Conservation (phyloP, 1,140 invertebrate species). For the Phortica variegata region DNA sequence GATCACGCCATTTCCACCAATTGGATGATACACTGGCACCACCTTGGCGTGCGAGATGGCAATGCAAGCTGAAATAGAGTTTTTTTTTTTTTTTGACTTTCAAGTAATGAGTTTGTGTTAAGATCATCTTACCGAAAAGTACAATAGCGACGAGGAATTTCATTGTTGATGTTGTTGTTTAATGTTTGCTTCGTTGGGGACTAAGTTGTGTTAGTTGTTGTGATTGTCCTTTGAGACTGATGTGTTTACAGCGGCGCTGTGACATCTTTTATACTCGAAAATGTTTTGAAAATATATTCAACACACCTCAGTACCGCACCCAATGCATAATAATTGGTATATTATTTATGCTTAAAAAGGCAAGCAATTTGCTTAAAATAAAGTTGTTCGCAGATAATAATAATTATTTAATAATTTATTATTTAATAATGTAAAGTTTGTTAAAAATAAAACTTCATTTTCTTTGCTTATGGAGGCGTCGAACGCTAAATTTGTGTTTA, state of each 20-base stretch:
- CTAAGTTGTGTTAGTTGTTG: constrained; percentile 12
- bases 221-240: no score
- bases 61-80: constrained; percentile 17
- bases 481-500: no score
- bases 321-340: no score
- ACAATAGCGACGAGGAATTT: constrained; percentile 11
- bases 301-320: no score
- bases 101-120: not conserved
- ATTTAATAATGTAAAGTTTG: no score
- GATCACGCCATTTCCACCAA: constrained; percentile 22
- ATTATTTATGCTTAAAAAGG: no score
- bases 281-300: no score
- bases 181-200: not conserved
- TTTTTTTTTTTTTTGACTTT: no score
- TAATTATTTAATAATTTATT: constrained; percentile 18
- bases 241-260: no score
- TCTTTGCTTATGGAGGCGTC: not conserved
- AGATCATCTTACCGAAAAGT: constrained; percentile 21
- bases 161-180: constrained; percentile 16
- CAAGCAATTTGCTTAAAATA: no score
- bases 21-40: constrained; percentile 28
- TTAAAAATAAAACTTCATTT: constrained; percentile 36
- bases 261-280: no score
- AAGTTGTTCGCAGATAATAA: no score
- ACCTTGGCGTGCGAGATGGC: constrained; percentile 20